Base-by-base conservation (phyloP, 53 echinoderm and acorn worm genomes). In the Patiria pectinifera region DNA sequence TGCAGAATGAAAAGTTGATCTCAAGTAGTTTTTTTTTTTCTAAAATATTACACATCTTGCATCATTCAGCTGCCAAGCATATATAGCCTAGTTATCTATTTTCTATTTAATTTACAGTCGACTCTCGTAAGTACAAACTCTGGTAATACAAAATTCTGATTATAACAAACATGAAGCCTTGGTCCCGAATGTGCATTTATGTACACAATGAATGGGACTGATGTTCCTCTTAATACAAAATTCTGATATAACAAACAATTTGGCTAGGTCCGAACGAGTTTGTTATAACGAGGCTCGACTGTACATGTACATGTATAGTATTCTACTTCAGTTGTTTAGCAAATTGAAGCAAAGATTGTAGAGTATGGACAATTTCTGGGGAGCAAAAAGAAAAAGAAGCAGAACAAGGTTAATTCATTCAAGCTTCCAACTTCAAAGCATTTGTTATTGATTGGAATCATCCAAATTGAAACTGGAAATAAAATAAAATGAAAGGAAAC, bases 351-450 rank as follows among this genome's bases (percentile, higher is more conserved):
- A 82, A 47, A 53, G 43, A 61, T 83, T 61, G 61, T 35, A 83
- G 53, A 21, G 19, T 19, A 0, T 82, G 24, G 45, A 23, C 8
- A 82, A 53, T 60, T 23, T 22, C 58, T n/a, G 83, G 83, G 63
- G 13, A 62, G 61, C 21, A 26, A 23, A 22, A 21, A 13, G 53
- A 66, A 13, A 66, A 66, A 66, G 66, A 66, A 13, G 9, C 8
- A 13, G 35, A 58, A 48, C 21, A 15, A 72, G 14, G 21, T 23
- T 12, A 6, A 11, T 61, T 15, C 62, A 83, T 83, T 83, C 11
- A 83, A 62, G 83, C 83, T 83, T 83, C 83, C 83, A 62, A 48
- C 4, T 12, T 11, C 60, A 60, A 60, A 66, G 19, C 66, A 66
- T 66, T 14, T 66, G 6, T 53, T 53, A 66, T 11, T 66, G 15